Evolutionary conservation across 2,888 invertebrate species (phyloP).

Genomic region (Andrena bicolor): DNA sequence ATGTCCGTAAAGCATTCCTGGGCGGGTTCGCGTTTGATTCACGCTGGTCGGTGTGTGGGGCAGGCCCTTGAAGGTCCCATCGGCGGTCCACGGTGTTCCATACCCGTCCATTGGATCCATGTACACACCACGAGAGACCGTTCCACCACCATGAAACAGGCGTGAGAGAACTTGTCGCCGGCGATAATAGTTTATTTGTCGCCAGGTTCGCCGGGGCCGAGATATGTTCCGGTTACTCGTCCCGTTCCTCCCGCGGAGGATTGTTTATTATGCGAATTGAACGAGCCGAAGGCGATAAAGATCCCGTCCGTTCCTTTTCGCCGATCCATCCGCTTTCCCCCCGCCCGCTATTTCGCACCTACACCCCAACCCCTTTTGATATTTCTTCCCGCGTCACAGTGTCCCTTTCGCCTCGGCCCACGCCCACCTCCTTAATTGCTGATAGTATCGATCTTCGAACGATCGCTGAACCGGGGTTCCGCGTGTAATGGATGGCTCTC

Average conservation of each 20-base stretch:
- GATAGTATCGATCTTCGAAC: conserved; percentile 12
- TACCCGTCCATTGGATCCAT: conserved; percentile 59
- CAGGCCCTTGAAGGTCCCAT: conserved; percentile 70
- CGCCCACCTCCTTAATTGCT: conserved; percentile 1
- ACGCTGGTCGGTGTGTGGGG: conserved; percentile 82
- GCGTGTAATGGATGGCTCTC: conserved; percentile 10
- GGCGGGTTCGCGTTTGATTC: conserved; percentile 84
- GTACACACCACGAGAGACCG: conserved; percentile 33
- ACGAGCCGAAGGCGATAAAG: conserved; percentile 84
- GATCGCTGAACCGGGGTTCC: background rate
- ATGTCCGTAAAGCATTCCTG: conserved; percentile 85
- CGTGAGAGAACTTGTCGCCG: conserved; percentile 84
- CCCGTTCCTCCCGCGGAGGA: conserved; percentile 79
- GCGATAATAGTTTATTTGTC: conserved; percentile 85
- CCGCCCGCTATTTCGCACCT: background rate
- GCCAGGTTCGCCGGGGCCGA: conserved; percentile 77
- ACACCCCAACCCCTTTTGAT: conserved; percentile 15
- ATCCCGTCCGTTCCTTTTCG: conserved; percentile 74
- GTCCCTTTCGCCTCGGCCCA: background rate
- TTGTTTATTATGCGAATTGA: conserved; percentile 85
- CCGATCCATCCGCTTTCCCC: conserved; percentile 48
- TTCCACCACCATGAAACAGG: conserved; percentile 72
- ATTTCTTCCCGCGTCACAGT: conserved; percentile 10
- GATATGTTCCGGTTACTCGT: conserved; percentile 83
- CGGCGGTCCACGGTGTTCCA: conserved; percentile 61